Base-by-base conservation (phyloP, 2,888 invertebrate species). In the Heliothis peltigera region DNA sequence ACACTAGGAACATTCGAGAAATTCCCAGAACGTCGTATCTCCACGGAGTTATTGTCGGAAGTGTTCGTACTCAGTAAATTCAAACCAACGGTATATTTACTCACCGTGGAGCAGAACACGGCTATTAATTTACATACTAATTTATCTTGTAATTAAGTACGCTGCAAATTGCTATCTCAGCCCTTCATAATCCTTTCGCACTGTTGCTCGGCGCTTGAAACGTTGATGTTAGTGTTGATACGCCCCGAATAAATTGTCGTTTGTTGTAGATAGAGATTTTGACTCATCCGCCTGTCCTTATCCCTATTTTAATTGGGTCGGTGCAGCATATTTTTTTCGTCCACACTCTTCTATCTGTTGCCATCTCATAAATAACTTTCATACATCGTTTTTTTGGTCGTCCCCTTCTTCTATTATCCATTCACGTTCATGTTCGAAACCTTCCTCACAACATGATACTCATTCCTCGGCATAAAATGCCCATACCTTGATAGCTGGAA, bases 141-240 rank as follows among this genome's bases (percentile, higher is more conserved):
- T 95, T 93, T 90, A 93, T 94, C 93, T 93, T 91, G 94, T 94
- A 94, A 95, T 94, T 94, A 94, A 95, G 93, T 94, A 92, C 90
- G 87, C 90, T 90, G 91, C 91, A 92, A 94, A 95, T 94, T 94
- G 94, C 93, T 95, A 94, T 93, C 94, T 94, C 94, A 94, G 93
- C 93, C 94, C 93, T 92, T 92, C 91, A 92, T 94, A 95, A 95
- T 92, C 94, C 94, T 93, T 93, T 91, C 91, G 90, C 92, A 85
- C 88, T 89, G 90, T 89, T 90, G 90, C 90, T 87, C 87, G 85
- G 71, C 61, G 66, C 62, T 78, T 71, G 70, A 73, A 57, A 60
- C 69, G 84, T 60, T 73, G 63, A 66, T 55, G 12, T 55, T 85
- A 84, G 17, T 64, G 58, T 81, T 86, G 94, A 91, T 84, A 80